A percentile compares a stretch with the other conserved stretches of the same genome.
Evolutionary conservation across 2,113 vertebrate genomes (phyloP).

Genomic region (Chascanopsetta lugubris): DNA sequence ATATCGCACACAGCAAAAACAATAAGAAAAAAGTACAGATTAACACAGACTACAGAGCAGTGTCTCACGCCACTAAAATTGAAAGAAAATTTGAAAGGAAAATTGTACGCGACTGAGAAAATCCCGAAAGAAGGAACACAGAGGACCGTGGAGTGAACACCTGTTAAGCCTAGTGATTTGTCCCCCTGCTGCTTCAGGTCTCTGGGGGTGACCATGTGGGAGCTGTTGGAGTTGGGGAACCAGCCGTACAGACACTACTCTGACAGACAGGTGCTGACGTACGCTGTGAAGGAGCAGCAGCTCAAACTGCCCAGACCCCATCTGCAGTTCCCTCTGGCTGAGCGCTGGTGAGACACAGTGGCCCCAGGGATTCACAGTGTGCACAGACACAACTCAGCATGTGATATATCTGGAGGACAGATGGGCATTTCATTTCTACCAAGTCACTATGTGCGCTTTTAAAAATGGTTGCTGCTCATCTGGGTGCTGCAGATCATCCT

Average conservation of each 20-base stretch:
- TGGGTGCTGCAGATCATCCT: conserved; percentile 4
- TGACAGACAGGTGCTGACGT: conserved; percentile 94
- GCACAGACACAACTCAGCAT: conserved; percentile 12
- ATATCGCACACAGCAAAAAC: too few relatives aligned
- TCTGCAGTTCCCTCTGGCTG: conserved; percentile 87
- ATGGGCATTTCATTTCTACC: conserved; percentile 31
- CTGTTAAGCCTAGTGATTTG: conserved; percentile 1
- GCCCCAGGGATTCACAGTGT: neutral
- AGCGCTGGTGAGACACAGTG: conserved; percentile 91
- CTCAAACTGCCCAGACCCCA: conserved; percentile 93
- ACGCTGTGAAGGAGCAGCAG: conserved; percentile 95
- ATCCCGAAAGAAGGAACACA: too few relatives aligned
- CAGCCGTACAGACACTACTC: conserved; percentile 94
- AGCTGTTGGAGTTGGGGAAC: conserved; percentile 92
- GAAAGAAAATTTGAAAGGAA: too few relatives aligned
- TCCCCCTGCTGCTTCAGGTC: conserved; percentile 82
- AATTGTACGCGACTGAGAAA: too few relatives aligned
- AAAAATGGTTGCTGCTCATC: conserved; percentile 27
- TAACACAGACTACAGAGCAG: too few relatives aligned
- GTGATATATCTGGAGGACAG: conserved; percentile 3
- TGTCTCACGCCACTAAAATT: too few relatives aligned
- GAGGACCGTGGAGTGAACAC: conserved; percentile 1
- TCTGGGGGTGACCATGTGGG: conserved; percentile 94
- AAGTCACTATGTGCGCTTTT: conserved; percentile 24
- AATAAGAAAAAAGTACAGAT: too few relatives aligned